Conservation (phyloP, 1,140 invertebrate genomes). For the Cyclina sinensis region DNA sequence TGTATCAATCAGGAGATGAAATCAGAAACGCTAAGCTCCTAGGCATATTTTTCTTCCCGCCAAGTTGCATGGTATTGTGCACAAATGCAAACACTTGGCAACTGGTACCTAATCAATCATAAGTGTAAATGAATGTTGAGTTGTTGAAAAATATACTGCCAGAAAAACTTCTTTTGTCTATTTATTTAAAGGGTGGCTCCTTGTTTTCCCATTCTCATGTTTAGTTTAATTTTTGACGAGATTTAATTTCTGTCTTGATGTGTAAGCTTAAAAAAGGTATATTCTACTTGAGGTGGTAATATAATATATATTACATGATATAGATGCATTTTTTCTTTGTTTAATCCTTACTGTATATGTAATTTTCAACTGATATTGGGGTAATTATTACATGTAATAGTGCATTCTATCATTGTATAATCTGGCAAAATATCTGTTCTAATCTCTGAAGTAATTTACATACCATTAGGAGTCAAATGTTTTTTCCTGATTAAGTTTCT, state of each 20-base stretch:
- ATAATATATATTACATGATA: too few relatives aligned
- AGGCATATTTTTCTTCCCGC: background rate
- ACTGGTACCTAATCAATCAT: background rate
- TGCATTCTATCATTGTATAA: background rate
- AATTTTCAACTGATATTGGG: too few relatives aligned
- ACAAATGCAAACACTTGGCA: background rate
- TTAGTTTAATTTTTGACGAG: too few relatives aligned
- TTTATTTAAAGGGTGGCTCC: too few relatives aligned
- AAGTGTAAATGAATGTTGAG: background rate
- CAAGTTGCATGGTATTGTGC: background rate
- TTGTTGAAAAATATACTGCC: background rate
- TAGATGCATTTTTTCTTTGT: too few relatives aligned
- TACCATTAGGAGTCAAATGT: background rate
- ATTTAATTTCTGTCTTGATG: too few relatives aligned
- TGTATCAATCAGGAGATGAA: conserved; percentile 3
- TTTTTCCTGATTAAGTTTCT: background rate
- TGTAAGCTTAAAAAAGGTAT: too few relatives aligned
- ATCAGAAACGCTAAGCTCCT: conserved; percentile 2
- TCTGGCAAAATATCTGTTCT: background rate
- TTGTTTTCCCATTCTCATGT: too few relatives aligned
- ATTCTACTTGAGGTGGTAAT: too few relatives aligned
- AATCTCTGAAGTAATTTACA: background rate
- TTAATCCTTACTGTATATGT: too few relatives aligned
- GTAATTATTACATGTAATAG: too few relatives aligned
- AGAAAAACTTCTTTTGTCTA: background rate